Conservation (phyloP, 2,797 vertebrate genomes). For the Myotis vivesi region DNA sequence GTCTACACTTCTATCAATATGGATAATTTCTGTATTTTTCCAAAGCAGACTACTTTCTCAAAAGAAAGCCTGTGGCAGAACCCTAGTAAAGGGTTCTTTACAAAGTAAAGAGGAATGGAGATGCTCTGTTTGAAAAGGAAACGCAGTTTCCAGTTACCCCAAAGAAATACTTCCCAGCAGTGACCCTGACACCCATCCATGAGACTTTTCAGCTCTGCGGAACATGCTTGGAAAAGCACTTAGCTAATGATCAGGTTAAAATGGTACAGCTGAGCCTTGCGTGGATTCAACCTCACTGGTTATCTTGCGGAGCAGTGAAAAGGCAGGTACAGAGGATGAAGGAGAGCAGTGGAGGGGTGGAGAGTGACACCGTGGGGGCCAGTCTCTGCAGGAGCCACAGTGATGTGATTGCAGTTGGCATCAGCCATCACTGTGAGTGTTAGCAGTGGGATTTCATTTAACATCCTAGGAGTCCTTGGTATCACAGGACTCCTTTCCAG, state of each 20-base stretch:
- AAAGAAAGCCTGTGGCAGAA: not conserved
- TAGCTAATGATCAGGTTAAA: not conserved
- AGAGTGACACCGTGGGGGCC: fast-evolving
- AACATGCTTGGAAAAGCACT: not conserved
- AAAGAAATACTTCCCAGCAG: not conserved
- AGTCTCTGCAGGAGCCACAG: not conserved
- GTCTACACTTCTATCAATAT: not conserved
- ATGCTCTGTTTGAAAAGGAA: not conserved
- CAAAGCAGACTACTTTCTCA: not conserved
- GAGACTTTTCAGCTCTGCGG: not conserved
- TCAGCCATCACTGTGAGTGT: not conserved
- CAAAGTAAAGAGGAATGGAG: not conserved
- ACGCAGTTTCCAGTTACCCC: not conserved
- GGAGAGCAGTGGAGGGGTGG: not conserved
- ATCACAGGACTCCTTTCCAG: not conserved
- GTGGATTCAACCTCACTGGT: not conserved
- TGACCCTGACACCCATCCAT: not conserved
- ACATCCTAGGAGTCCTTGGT: not conserved
- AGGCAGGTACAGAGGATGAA: not conserved
- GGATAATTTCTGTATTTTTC: not conserved
- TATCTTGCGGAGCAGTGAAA: not conserved
- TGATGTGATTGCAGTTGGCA: too few relatives aligned
- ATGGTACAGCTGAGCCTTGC: not conserved
- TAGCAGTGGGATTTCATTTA: not conserved
- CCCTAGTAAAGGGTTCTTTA: not conserved